Evolutionary conservation across 2,888 invertebrate species (phyloP), one percentile per base, ranked within the genome.

Genomic region (Mimumesa dahlbomi): DNA sequence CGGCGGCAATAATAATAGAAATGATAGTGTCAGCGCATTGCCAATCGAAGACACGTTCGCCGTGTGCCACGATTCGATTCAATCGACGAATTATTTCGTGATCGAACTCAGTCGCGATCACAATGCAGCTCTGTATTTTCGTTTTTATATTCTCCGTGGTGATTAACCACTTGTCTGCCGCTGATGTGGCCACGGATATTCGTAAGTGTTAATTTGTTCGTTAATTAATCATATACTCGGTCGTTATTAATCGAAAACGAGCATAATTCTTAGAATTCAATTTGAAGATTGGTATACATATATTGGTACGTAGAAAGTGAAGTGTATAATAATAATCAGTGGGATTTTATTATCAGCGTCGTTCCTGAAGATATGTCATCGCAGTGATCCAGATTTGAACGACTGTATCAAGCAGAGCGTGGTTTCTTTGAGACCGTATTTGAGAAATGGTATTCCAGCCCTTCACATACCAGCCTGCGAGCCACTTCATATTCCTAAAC

Each of bases 391-490:
- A 0, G 90, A 93, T 11, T 88, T 94, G 50, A 91, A 92, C 82
- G 91, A 90, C 7, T 95, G 95, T 82, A 91, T 93, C 0, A 89
- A 90, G 68, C 87, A 92, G 13, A 92, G 92, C 1, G 90, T 95
- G 6, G 92, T 94, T 57, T 87, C 88, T 0, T 88, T 94, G 61
- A 90, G 91, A 36, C 92, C 93, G 0, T 90, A 92, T 34, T 87
- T 95, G 13, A 88, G 90, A 0, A 81, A 89, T 6, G 95, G 95
- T 1, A 93, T 95, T 49, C 92, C 93, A 0, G 94, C 93, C 82
- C 89, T 95, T 0, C 91, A 91, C 13, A 92, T 95, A 45, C 95
- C 95, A 0, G 90, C 93, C 0, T 90, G 94, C 71, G 95, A 95
- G 70, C 95, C 95, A 0, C 91, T 95, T 72, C 89, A 87, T 7